Evolutionary conservation across 1,140 invertebrate species (phyloP).

Genomic region (Apis dorsata): DNA sequence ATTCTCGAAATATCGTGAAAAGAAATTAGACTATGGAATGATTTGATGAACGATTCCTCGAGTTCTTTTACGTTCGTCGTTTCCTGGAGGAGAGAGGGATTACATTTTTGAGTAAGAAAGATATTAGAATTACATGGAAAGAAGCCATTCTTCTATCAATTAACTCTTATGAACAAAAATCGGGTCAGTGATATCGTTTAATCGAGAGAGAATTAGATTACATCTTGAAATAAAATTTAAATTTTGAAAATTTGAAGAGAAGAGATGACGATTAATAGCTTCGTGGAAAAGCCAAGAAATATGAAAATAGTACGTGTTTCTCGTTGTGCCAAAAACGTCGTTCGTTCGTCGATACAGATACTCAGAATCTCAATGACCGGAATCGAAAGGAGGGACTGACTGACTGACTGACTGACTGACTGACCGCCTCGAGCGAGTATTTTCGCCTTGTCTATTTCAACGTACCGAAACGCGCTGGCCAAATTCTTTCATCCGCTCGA

Average conservation of each 20-base stretch:
- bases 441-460: constrained; percentile 54
- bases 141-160: too few relatives aligned
- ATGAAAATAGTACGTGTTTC: constrained; percentile 18
- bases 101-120: too few relatives aligned
- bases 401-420: too few relatives aligned
- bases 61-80: too few relatives aligned
- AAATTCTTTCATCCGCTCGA: constrained; percentile 27
- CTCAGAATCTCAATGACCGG: constrained; percentile 18
- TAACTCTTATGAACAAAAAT: too few relatives aligned
- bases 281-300: constrained; percentile 25
- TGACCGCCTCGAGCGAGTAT: constrained; percentile 1
- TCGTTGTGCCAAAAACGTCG: constrained; percentile 9
- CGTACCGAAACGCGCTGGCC: neutral
- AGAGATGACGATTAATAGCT: constrained; percentile 26
- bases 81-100: too few relatives aligned
- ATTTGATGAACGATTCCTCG: too few relatives aligned
- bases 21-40: too few relatives aligned
- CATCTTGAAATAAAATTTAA: neutral
- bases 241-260: neutral
- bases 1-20: too few relatives aligned
- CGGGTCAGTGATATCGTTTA: too few relatives aligned
- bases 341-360: constrained; percentile 38
- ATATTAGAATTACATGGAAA: too few relatives aligned
- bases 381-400: constrained; percentile 19
- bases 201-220: neutral